Evolutionary conservation across 2,113 vertebrate species (phyloP).

Genomic region (Channa maculata): DNA sequence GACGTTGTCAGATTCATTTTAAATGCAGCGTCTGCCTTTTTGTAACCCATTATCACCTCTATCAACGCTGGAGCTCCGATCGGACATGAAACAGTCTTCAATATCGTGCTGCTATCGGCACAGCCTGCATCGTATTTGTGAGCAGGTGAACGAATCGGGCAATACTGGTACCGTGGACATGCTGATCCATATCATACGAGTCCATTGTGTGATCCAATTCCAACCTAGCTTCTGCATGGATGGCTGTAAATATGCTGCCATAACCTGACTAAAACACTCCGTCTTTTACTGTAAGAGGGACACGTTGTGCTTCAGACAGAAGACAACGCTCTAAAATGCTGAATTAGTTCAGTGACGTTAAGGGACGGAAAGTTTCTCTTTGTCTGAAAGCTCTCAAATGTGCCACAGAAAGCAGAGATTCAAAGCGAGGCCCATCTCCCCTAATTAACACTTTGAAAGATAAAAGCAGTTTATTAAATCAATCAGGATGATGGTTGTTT

Average conservation of each 20-base stretch:
- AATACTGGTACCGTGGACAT: neutral
- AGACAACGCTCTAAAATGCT: constrained; percentile 1
- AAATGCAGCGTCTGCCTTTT: too few relatives aligned
- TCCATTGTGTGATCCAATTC: neutral
- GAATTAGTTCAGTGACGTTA: constrained; percentile 40
- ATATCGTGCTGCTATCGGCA: too few relatives aligned
- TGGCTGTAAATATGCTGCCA: neutral
- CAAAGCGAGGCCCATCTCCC: constrained; percentile 92
- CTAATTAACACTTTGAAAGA: constrained; percentile 99
- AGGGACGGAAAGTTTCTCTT: constrained; percentile 72
- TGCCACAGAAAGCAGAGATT: constrained; percentile 70
- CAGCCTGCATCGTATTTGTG: too few relatives aligned
- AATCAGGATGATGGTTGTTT: constrained; percentile 99
- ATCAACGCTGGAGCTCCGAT: too few relatives aligned
- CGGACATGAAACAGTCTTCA: too few relatives aligned
- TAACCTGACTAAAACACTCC: constrained; percentile 4
- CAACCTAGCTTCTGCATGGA: neutral
- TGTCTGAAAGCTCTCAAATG: constrained; percentile 79
- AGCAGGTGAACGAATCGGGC: too few relatives aligned
- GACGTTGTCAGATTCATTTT: too few relatives aligned
- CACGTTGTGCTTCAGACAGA: constrained; percentile 48
- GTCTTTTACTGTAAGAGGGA: neutral
- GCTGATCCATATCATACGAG: neutral
- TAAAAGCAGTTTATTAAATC: constrained; percentile 99
- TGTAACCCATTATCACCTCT: too few relatives aligned